Evolutionary conservation across 1,140 invertebrate species (phyloP).

Genomic region (Ctenoplectra terminalis): DNA sequence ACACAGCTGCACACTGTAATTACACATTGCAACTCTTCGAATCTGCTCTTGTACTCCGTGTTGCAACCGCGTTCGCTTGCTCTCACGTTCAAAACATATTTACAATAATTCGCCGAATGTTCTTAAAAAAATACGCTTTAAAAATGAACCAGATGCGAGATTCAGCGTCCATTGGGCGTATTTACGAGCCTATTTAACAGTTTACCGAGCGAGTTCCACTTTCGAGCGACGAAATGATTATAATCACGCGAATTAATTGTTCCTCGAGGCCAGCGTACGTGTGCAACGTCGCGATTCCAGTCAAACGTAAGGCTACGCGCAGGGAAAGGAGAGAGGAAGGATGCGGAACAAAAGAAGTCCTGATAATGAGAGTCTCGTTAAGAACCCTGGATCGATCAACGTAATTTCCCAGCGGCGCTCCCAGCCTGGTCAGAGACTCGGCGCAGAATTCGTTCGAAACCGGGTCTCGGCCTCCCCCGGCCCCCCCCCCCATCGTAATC

Average conservation of each 20-base stretch:
- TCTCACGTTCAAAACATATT: background rate
- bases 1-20: background rate
- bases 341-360: slow-evolving; percentile 21
- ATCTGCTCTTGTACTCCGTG: background rate
- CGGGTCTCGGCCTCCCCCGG: background rate
- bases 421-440: too few species aligned
- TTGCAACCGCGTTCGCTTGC: background rate
- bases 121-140: too few species aligned
- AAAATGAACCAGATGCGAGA: too few species aligned
- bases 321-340: background rate
- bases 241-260: slow-evolving; percentile 32
- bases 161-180: background rate
- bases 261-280: background rate
- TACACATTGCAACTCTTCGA: background rate
- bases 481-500: slow-evolving; percentile 8
- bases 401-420: slow-evolving; percentile 30
- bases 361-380: slow-evolving; percentile 46
- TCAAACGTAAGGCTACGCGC: background rate
- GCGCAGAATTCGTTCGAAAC: slow-evolving; percentile 5
- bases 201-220: background rate
- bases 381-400: background rate
- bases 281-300: background rate
- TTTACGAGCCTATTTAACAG: background rate
- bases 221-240: background rate
- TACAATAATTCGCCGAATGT: background rate